These are phyloP conservation scores for Oreochromis grahami DNA, from an alignment of 2,797 vertebrate genomes.

Conservation along the genomic window DNA sequence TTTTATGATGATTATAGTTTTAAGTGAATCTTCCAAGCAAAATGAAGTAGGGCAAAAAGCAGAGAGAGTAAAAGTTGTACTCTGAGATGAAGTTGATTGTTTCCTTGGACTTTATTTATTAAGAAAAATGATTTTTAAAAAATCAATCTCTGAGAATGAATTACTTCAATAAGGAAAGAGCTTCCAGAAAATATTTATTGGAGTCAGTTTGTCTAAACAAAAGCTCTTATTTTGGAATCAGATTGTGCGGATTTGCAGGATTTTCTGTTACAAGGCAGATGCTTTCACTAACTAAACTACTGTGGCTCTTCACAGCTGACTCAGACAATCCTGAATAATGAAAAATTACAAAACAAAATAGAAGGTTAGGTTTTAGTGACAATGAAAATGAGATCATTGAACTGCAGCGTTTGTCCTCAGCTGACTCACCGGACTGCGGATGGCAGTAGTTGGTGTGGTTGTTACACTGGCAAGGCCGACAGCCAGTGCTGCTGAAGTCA, in stretches of 20 bases:
- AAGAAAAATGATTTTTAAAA: background rate
- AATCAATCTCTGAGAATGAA: background rate
- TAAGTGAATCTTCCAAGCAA: background rate
- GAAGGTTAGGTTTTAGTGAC: background rate
- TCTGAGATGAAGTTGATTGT: background rate
- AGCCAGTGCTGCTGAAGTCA: constrained; percentile 79
- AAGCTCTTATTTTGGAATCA: background rate
- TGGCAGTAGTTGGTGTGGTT: constrained; percentile 85
- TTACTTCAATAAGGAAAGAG: background rate
- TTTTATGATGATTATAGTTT: background rate
- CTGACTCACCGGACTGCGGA: constrained; percentile 77
- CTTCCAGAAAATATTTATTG: background rate
- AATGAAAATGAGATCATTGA: background rate
- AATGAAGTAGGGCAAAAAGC: background rate
- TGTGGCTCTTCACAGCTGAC: background rate
- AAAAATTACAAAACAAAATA: background rate
- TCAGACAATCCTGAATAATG: background rate
- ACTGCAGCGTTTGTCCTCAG: background rate
- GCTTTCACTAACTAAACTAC: background rate
- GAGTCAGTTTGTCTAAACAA: background rate
- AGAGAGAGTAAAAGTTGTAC: background rate
- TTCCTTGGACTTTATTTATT: background rate
- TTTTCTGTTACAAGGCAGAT: background rate
- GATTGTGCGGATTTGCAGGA: background rate
- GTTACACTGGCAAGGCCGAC: constrained; percentile 85